A percentile compares a stretch with the other conserved stretches of the same genome.
These are phyloP conservation scores for Erebia epiphron DNA, from an alignment of 2,888 invertebrate genomes.

Conservation along the genomic window DNA sequence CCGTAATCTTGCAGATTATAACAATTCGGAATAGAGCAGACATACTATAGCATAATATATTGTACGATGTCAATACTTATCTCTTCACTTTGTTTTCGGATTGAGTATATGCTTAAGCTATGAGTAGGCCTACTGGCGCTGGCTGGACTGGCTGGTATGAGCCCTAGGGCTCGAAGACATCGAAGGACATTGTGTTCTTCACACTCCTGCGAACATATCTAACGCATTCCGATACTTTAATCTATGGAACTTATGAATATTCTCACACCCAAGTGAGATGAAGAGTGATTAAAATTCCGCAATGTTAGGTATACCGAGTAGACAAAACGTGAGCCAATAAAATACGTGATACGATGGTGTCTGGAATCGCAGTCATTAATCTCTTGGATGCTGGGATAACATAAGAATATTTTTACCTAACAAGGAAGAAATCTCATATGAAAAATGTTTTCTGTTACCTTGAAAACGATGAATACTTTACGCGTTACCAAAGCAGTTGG, in stretches of 20 bases:
- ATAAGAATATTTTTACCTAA: not conserved
- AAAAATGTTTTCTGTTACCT: not conserved
- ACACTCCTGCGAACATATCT: not conserved
- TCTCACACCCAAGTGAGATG: not conserved
- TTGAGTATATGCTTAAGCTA: no score
- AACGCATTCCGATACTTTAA: not conserved
- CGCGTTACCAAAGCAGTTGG: not conserved
- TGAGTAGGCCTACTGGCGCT: no score
- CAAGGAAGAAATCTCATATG: not conserved
- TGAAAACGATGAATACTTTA: not conserved
- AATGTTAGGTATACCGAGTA: not conserved
- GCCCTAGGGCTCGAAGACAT: no score
- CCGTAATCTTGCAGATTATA: no score
- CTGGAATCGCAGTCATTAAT: constrained; percentile 4
- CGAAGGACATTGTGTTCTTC: not conserved
- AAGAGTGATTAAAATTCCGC: constrained; percentile 1
- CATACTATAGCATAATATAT: no score
- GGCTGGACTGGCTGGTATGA: no score
- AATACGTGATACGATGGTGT: constrained; percentile 8
- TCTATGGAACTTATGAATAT: not conserved
- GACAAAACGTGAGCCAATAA: constrained; percentile 12
- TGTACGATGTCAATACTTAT: no score
- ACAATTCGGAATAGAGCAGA: no score
- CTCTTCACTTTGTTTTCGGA: no score
- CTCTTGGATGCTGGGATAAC: not conserved